Conservation (phyloP, 2,888 invertebrate species). For the Phytoseiulus persimilis region DNA sequence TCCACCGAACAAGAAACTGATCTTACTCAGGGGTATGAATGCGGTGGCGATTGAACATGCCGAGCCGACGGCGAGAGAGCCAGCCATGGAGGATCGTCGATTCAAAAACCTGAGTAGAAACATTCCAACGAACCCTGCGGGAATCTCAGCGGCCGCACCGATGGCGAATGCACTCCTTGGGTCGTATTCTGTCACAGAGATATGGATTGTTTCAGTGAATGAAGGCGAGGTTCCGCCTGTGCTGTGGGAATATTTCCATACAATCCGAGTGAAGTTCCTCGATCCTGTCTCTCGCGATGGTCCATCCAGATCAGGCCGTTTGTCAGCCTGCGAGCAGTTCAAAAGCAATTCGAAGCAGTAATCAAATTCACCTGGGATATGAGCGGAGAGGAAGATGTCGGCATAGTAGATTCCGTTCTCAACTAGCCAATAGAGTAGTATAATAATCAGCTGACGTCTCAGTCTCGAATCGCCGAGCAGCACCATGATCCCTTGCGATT, state of each 20-base stretch:
- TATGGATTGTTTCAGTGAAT: no score
- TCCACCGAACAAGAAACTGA: no score
- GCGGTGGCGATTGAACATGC: slow-evolving; percentile 11
- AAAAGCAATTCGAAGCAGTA: no score
- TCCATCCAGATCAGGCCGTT: no score
- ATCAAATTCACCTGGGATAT: slow-evolving; percentile 19
- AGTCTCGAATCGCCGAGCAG: slow-evolving; percentile 9
- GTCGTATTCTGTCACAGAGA: not conserved
- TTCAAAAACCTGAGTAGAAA: slow-evolving; percentile 6
- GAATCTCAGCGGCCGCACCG: slow-evolving; percentile 20
- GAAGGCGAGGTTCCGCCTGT: no score
- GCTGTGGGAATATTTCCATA: no score
- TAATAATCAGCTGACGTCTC: not conserved
- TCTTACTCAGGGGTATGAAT: not conserved
- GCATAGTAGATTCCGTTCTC: slow-evolving; percentile 36
- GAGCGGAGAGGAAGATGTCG: slow-evolving; percentile 11
- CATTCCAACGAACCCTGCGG: slow-evolving; percentile 18
- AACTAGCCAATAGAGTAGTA: slow-evolving; percentile 15
- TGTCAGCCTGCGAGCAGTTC: no score
- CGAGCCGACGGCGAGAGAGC: slow-evolving; percentile 17
- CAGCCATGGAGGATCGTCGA: slow-evolving; percentile 17
- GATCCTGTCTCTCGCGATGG: no score
- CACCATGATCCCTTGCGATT: not conserved
- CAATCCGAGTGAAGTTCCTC: no score
- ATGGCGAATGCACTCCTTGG: not conserved